Base-by-base conservation (phyloP, 2,888 invertebrate genomes). In the Protophormia terraenovae region DNA sequence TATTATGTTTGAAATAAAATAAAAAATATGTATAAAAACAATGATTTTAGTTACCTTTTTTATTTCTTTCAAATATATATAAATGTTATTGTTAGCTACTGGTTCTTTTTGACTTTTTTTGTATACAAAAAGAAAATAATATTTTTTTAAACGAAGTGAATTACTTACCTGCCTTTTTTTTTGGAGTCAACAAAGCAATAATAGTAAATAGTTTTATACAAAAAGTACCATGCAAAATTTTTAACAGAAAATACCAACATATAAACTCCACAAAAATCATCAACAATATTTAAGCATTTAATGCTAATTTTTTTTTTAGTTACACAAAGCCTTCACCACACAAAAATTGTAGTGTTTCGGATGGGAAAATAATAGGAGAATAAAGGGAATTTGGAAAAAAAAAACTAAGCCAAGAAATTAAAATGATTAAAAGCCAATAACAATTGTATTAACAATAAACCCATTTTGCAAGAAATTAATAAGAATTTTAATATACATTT, bases 181-280 rank as follows among this genome's bases (percentile, higher is more conserved):
- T 55, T 38, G 29, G 27, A 41, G 35, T 12, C 60, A 67, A 41
- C 16, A 64, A 71, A 67, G 27, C 81, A 47, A 73, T 32, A 69
- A 76, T 32, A n/a, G 10, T 24, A 8, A 6, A 32, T 32, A 69
- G 45, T 71, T 67, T 45, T 27, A 72, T 71, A 66, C 10, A 76
- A 67, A 38, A 60, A 53, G 10, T 12, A 45, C 55, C 62, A 85
- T 85, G 78, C 60, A 71, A 71, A 85, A 76, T 12, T 80, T 69
- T 29, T 19, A 84, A 71, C 27, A 79, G 35, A 41, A 66, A 41
- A 32, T 62, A 75, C 50, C 66, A 79, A 72, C 72, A 83, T 67
- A 86, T 86, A 81, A 86, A 89, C 89, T 90, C 89, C 92, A 92
- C 93, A 92, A 92, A 92, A 92, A 92, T 92, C 93, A 92, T 92